Evolutionary conservation across 1,140 invertebrate species (phyloP), one percentile per base, ranked within the genome.

Genomic region (Bombyx mandarina): DNA sequence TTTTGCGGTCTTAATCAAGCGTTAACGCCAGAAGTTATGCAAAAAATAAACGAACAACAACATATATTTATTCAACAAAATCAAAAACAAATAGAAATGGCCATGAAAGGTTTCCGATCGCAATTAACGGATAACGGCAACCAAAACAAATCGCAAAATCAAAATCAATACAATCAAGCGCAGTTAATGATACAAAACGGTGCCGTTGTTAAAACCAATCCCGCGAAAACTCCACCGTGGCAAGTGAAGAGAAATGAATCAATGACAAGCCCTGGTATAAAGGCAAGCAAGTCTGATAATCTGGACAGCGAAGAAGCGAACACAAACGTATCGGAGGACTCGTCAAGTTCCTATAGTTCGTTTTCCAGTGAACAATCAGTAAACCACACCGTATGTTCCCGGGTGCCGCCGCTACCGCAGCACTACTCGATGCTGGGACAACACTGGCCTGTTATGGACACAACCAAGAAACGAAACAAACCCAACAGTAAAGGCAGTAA

Each of bases 401-500:
- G 93, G 56, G 93, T 94, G 4, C 93, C 93, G 18, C 93, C 93
- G 0, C 75, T 94, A 51, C 92, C 93, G 67, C 93, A 93, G 65
- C 92, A 93, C 88, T 92, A 74, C 77, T 90, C 62, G 75, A 90
- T 61, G 82, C 90, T 61, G 82, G 89, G 91, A 75, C 90, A 83
- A 56, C 84, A 85, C 52, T 87, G 81, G 84, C 80, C 79, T 0
- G 61, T 57, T 42, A 89, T 92, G 43, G 91, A 93, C 63, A 78
- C 90, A 0, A 90, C 89, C 49, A 90, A 90, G 60, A 93, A 93
- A 69, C 93, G 93, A 73, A 75, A 87, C 0, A 92, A 92, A 73
- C 63, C 85, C 5, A 86, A 82, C 67, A 88, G 88, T 56, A 35
- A 35, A 35, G 73, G 75, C 9, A 90, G 90, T 45, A 93, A 93